Percentiles rank a stretch among this genome's conserved stretches.
Evolutionary conservation across 2,888 invertebrate species (phyloP).

Genomic region (Allophyes oxyacanthae): DNA sequence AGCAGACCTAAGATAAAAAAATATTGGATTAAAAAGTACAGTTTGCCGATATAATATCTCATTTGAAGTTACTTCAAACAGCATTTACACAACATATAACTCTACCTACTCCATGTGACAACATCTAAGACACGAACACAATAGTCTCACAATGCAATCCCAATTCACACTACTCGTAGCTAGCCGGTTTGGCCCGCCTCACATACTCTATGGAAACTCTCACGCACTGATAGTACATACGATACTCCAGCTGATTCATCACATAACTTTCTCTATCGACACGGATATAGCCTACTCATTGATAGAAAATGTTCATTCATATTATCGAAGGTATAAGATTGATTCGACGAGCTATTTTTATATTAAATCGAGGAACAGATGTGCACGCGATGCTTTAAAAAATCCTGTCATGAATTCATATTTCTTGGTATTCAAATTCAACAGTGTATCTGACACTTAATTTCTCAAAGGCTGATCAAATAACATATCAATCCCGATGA

Average conservation of each 20-base stretch:
- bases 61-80: neutral
- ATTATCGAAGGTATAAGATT: conserved; percentile 15
- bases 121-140: conserved; percentile 19
- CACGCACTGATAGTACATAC: conserved; percentile 34
- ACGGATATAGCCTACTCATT: conserved; percentile 36
- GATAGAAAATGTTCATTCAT: conserved; percentile 32
- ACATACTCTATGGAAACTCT: conserved; percentile 36
- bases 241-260: conserved; percentile 49
- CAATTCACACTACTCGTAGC: conserved; percentile 37
- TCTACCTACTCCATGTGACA: conserved; percentile 2
- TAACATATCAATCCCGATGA: no score
- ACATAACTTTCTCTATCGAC: conserved; percentile 54
- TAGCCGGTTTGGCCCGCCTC: conserved; percentile 25
- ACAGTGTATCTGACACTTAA: neutral
- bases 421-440: conserved; percentile 1
- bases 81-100: no score
- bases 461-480: no score
- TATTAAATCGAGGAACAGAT: neutral
- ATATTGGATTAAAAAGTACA: no score
- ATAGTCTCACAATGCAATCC: conserved; percentile 29
- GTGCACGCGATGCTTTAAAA: conserved; percentile 4
- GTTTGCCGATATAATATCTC: no score
- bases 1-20: no score
- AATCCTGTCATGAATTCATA: conserved; percentile 1
- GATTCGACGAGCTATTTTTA: conserved; percentile 18